phyloP scores from a whole-genome alignment of 2,797 vertebrate species.

The Sebastes melanostomus region DNA sequence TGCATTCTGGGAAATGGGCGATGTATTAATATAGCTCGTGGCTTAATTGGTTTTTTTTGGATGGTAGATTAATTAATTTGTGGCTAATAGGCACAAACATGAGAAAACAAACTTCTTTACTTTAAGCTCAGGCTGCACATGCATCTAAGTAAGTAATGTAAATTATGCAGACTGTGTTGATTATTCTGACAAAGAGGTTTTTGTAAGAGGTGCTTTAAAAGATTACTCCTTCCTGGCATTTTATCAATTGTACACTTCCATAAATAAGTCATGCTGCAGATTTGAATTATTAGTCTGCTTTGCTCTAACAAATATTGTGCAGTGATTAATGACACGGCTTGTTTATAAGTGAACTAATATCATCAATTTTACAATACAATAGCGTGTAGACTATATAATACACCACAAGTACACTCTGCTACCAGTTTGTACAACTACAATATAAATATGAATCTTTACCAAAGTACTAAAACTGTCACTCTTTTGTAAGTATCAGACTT shows the following conservation, averaged over 20 bases:
- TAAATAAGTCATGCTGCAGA: slow-evolving; percentile 75
- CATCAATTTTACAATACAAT: slow-evolving; percentile 55
- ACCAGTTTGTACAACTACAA: slow-evolving; percentile 1
- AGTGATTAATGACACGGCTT: slow-evolving; percentile 54
- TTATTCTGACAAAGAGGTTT: slow-evolving; percentile 84
- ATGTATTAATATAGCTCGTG: slow-evolving; percentile 85
- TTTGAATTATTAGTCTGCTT: slow-evolving; percentile 76
- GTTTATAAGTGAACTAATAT: slow-evolving; percentile 58
- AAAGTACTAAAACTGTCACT: slow-evolving; percentile 14
- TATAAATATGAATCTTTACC: slow-evolving; percentile 27
- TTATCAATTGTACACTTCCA: slow-evolving; percentile 81
- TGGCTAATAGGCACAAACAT: slow-evolving; percentile 90
- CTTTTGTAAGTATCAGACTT: slow-evolving; percentile 11
- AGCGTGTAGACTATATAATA: slow-evolving; percentile 31
- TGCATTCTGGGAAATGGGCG: slow-evolving; percentile 80
- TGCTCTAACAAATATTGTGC: slow-evolving; percentile 61
- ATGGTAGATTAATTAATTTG: slow-evolving; percentile 87
- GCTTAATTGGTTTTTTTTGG: slow-evolving; percentile 81
- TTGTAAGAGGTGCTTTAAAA: slow-evolving; percentile 81
- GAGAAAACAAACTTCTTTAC: slow-evolving; percentile 89
- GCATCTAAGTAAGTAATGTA: slow-evolving; percentile 86
- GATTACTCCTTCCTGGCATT: slow-evolving; percentile 79
- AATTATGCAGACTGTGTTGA: slow-evolving; percentile 88
- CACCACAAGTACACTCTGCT: slow-evolving; percentile 14
- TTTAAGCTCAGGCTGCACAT: slow-evolving; percentile 80